Conservation (phyloP, 2,113 vertebrate species). For the Limanda limanda region DNA sequence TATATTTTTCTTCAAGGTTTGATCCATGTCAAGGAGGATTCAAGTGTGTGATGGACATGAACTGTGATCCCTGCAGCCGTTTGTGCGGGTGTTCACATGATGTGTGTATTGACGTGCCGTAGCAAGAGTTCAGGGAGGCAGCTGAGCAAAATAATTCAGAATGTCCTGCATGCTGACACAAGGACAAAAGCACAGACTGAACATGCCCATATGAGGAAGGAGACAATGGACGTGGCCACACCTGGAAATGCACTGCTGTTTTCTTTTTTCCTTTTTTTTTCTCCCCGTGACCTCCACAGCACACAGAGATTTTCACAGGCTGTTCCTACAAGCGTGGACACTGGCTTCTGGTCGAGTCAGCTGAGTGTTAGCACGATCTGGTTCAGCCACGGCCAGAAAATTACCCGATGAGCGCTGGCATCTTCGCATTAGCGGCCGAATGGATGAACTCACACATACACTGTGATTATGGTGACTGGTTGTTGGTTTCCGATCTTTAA, state of each 20-base stretch:
- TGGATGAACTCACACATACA: neutral
- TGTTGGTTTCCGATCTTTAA: too few relatives aligned
- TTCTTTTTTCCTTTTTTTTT: slow-evolving; percentile 86
- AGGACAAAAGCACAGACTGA: slow-evolving; percentile 84
- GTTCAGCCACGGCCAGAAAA: slow-evolving; percentile 40
- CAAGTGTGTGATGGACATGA: slow-evolving; percentile 70
- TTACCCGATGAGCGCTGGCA: slow-evolving; percentile 43
- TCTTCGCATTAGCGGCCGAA: slow-evolving; percentile 10
- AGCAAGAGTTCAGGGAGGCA: slow-evolving; percentile 86
- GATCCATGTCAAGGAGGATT: slow-evolving; percentile 66
- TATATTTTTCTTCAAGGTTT: slow-evolving; percentile 28
- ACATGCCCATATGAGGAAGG: slow-evolving; percentile 80
- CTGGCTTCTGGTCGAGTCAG: slow-evolving; percentile 49
- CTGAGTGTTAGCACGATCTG: slow-evolving; percentile 44
- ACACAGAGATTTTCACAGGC: slow-evolving; percentile 73
- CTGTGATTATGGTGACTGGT: too few relatives aligned
- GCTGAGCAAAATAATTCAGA: slow-evolving; percentile 87
- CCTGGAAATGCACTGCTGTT: slow-evolving; percentile 82
- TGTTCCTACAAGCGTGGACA: slow-evolving; percentile 46
- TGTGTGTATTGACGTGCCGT: slow-evolving; percentile 84
- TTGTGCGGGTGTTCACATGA: slow-evolving; percentile 75
- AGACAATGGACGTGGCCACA: slow-evolving; percentile 80
- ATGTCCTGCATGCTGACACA: slow-evolving; percentile 87
- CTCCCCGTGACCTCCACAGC: slow-evolving; percentile 81
- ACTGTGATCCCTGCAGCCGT: slow-evolving; percentile 67